Evolutionary conservation across 64 coral and sea anemone species (phyloP).

Genomic region (Catalaphyllia jardinei): DNA sequence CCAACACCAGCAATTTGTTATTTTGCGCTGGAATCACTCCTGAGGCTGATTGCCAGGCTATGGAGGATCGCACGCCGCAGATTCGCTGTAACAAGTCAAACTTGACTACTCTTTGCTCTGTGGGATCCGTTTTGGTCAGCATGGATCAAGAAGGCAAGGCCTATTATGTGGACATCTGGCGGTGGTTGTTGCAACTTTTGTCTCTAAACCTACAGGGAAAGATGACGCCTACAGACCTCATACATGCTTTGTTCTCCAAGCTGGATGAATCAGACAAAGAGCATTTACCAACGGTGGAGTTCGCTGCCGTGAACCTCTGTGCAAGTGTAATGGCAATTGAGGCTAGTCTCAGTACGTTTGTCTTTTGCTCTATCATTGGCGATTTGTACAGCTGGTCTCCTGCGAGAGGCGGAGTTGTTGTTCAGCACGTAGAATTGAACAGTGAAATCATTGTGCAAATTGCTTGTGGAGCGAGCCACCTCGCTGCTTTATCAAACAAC

Average conservation of each 20-base stretch:
- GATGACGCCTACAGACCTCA: not conserved
- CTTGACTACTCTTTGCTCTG: slow-evolving; percentile 18
- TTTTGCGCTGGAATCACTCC: slow-evolving; percentile 45
- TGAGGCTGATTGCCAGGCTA: slow-evolving; percentile 16
- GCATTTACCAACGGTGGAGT: slow-evolving; percentile 44
- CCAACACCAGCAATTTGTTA: slow-evolving; percentile 53
- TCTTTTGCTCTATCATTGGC: slow-evolving; percentile 61
- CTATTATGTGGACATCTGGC: slow-evolving; percentile 30
- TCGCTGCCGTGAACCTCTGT: slow-evolving; percentile 13
- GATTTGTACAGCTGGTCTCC: slow-evolving; percentile 77
- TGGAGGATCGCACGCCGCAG: slow-evolving; percentile 23
- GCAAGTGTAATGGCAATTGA: slow-evolving; percentile 47
- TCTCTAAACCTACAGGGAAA: not conserved
- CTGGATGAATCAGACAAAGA: slow-evolving; percentile 4
- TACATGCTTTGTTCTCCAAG: slow-evolving; percentile 1
- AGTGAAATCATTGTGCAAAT: slow-evolving; percentile 66
- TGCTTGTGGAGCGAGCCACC: slow-evolving; percentile 65
- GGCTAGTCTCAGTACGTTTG: slow-evolving; percentile 51
- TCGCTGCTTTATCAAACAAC: slow-evolving; percentile 60
- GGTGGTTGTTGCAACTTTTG: slow-evolving; percentile 12
- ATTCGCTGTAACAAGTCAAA: slow-evolving; percentile 47
- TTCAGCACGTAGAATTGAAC: slow-evolving; percentile 41
- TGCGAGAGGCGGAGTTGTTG: not conserved
- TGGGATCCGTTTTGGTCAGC: slow-evolving; percentile 22
- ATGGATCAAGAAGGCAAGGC: slow-evolving; percentile 10